Conservation (phyloP, 2,113 vertebrate genomes). For the Solenodon paradoxus region DNA sequence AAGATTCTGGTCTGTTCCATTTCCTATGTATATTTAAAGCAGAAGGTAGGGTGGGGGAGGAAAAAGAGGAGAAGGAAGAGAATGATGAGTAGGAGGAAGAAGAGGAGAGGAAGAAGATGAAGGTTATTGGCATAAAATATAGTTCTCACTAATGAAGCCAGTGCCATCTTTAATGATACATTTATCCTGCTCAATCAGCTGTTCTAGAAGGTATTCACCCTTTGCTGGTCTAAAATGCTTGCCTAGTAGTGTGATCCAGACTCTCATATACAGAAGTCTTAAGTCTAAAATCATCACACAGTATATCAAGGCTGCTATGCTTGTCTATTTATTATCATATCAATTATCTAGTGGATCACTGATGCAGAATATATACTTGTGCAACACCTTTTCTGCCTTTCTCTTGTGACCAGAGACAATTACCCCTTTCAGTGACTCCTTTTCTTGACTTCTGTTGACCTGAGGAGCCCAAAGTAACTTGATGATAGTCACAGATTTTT, state of each 20-base stretch:
- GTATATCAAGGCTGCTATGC: not conserved
- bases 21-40: not conserved
- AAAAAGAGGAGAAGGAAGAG: too few relatives aligned
- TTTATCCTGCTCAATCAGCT: not conserved
- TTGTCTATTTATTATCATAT: not conserved
- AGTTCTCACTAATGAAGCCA: not conserved
- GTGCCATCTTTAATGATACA: not conserved
- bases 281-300: not conserved
- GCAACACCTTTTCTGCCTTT: not conserved
- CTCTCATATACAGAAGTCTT: not conserved
- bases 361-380: not conserved
- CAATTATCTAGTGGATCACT: not conserved
- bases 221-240: not conserved
- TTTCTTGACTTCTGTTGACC: not conserved
- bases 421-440: not conserved
- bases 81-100: too few relatives aligned
- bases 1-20: not conserved
- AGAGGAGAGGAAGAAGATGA: too few relatives aligned
- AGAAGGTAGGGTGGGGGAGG: too few relatives aligned
- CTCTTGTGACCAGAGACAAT: not conserved
- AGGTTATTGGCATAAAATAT: not conserved
- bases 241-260: not conserved
- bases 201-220: not conserved
- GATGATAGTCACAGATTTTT: not conserved
- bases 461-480: not conserved